Base-by-base conservation (phyloP, 2,113 vertebrate species). In the Oreochromis spilurus region DNA sequence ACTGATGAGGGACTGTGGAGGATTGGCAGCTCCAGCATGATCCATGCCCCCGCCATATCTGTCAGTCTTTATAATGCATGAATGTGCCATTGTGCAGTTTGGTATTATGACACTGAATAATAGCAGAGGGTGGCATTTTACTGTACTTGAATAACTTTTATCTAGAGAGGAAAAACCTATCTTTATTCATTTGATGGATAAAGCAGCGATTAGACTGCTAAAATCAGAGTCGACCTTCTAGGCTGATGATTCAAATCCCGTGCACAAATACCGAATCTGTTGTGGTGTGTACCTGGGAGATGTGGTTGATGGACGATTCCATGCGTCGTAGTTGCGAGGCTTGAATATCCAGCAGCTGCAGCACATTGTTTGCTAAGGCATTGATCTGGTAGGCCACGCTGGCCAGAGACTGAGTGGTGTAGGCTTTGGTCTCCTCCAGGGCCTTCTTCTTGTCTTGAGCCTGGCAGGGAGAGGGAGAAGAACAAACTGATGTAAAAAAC, bases 381-480 rank as follows among this genome's bases (percentile, higher is more conserved):
- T 99, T 99, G 96, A 99, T 99, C 96, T 99, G 99, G 96, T 99
- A 99, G 95, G 98, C 98, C 94, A 99, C 99, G 65, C 98, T 99
- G 92, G 99, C 99, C 96, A 99, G 96, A 94, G 99, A 99, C 81
- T 99, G 99, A 89, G 99, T 99, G 90, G 99, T 99, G 88, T 99
- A 99, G 84, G 99, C 98, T 97, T 99, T 99, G 96, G 99, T 99
- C 96, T 99, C 99, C 96, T 99, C 99, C 96, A 99, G 96, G 87
- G 99, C 99, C 97, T 99, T 99, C 96, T 97, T 98, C 96, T 99
- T 99, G 96, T 99, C 99, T 95, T 98, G 97, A 92, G 99, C 98
- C 98, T 99, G 87, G 93, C 93, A 85, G 62, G 17, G 83, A 88
- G 8, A 81, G 24, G 21, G 24, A 55, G 31, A 82, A 43, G 40